phyloP scores from a whole-genome alignment of 2,888 invertebrate species.

The Trissonchulus sp. region DNA sequence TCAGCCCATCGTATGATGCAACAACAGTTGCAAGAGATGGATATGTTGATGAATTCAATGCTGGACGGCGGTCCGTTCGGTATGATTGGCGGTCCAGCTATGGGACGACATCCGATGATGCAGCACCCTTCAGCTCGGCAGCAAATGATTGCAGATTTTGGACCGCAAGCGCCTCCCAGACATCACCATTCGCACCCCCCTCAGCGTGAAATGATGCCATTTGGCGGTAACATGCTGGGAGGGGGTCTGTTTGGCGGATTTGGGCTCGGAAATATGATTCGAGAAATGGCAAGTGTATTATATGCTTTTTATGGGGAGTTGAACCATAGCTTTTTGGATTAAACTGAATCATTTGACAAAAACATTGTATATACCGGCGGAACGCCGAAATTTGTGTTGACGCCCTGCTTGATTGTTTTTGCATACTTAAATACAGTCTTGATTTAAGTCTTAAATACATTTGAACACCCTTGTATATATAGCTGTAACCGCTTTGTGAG shows the following conservation, averaged over 20 bases:
- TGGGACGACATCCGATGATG: background rate
- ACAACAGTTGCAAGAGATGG: constrained; percentile 30
- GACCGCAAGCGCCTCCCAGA: background rate
- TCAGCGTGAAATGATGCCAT: constrained; percentile 5
- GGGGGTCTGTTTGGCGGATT: constrained; percentile 19
- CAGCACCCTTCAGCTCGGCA: background rate
- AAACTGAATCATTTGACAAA: no score
- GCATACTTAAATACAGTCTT: no score
- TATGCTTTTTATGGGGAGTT: no score
- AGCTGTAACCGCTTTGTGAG: no score
- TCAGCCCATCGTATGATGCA: constrained; percentile 29
- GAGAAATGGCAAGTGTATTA: constrained; percentile 3
- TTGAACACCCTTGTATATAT: no score
- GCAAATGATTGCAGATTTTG: constrained; percentile 11
- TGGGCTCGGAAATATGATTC: constrained; percentile 12
- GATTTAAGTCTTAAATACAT: no score
- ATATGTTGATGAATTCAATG: constrained; percentile 29
- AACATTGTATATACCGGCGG: no score
- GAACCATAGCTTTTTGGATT: no score
- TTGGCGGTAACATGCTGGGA: constrained; percentile 14
- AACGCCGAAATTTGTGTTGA: no score
- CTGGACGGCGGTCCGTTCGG: constrained; percentile 16
- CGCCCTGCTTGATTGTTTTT: no score
- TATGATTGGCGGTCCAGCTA: background rate
- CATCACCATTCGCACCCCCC: background rate